Percentiles rank a stretch among this genome's conserved stretches.
phyloP scores from a whole-genome alignment of 2,888 invertebrate genomes.

The Cordilura impudica region DNA sequence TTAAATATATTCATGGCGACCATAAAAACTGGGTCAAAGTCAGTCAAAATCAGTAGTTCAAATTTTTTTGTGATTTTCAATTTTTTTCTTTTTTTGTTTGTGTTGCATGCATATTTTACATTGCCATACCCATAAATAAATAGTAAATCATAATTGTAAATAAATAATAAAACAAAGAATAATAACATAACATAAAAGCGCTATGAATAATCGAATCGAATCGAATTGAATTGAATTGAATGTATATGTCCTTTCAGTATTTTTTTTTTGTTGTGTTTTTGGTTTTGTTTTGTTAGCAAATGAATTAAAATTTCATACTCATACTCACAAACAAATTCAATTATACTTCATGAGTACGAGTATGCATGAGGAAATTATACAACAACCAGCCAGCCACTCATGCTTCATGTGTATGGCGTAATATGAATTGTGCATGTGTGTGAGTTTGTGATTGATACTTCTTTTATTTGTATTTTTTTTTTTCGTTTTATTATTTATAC shows the following conservation, averaged over 20 bases:
- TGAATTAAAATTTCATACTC: constrained; percentile 17
- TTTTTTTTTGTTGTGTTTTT: no score
- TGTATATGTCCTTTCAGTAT: neutral
- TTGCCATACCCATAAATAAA: neutral
- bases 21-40: constrained; percentile 19
- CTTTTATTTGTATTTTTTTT: neutral
- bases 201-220: constrained; percentile 4
- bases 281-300: constrained; percentile 10
- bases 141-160: constrained; percentile 21
- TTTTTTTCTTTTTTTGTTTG: no score
- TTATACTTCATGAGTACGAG: neutral
- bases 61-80: neutral
- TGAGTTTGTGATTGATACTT: neutral
- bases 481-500: constrained; percentile 2
- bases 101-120: no score
- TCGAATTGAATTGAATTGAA: no score
- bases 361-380: neutral
- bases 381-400: neutral
- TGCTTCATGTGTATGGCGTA: neutral
- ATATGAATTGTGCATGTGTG: neutral
- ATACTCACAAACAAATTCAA: neutral
- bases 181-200: constrained; percentile 1
- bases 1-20: neutral
- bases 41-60: constrained; percentile 27
- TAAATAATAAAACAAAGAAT: constrained; percentile 1